Conservation (phyloP, 2,113 vertebrate genomes). For the Dipodomys spectabilis region DNA sequence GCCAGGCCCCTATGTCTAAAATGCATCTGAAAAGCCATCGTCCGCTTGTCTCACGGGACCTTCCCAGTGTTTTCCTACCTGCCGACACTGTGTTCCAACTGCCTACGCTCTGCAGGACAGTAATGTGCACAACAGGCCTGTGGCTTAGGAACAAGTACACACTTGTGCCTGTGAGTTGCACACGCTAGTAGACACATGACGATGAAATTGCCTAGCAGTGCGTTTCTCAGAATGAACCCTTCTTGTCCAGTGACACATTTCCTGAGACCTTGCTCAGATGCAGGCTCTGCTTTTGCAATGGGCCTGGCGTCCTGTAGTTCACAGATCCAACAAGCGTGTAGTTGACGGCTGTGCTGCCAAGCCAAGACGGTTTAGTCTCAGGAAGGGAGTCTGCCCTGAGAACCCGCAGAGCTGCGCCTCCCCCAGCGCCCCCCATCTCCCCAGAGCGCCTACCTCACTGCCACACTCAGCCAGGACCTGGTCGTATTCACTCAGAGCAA, state of each 20-base stretch:
- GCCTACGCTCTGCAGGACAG: too few relatives aligned
- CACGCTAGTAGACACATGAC: neutral
- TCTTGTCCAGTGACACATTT: neutral
- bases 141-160: neutral
- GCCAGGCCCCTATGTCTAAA: neutral
- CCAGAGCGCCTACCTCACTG: conserved; percentile 86
- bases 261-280: neutral
- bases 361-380: neutral
- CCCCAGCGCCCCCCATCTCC: neutral
- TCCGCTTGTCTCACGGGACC: neutral
- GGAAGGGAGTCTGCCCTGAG: neutral
- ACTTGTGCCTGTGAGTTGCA: neutral
- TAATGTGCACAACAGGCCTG: too few relatives aligned
- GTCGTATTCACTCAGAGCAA: conserved; percentile 94
- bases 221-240: neutral
- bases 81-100: neutral
- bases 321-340: neutral
- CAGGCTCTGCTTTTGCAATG: neutral
- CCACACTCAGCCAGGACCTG: conserved; percentile 91
- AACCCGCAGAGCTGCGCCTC: neutral
- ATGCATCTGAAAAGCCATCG: neutral
- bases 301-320: neutral
- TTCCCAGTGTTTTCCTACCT: neutral
- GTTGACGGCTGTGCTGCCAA: too few relatives aligned
- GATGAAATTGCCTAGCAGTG: neutral